phyloP scores from a whole-genome alignment of 2,113 vertebrate genomes.

The Falcunculus frontatus region DNA sequence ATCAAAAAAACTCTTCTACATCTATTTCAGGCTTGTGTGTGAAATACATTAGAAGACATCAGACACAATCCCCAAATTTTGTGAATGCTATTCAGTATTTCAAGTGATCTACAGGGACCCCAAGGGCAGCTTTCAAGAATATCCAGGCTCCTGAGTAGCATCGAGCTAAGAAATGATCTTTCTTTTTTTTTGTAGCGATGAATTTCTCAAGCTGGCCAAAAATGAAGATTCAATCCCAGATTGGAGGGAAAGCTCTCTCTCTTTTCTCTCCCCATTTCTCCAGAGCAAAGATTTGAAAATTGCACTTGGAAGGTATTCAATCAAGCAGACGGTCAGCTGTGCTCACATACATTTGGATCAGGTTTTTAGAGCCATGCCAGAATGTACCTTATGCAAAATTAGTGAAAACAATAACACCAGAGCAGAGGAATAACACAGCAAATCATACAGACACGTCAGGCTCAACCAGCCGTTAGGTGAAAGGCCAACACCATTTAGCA shows the following conservation, averaged over 20 bases:
- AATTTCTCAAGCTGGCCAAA: neutral
- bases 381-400: conserved; percentile 56
- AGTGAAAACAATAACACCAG: conserved; percentile 42
- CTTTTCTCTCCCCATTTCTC: neutral
- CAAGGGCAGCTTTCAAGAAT: neutral
- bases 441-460: conserved; percentile 23
- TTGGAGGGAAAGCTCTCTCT: neutral
- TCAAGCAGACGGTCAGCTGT: conserved; percentile 57
- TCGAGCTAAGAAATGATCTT: neutral
- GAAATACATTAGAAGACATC: neutral
- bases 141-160: neutral
- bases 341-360: conserved; percentile 51
- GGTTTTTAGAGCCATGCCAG: conserved; percentile 40
- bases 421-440: conserved; percentile 58
- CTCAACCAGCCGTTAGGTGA: conserved; percentile 49
- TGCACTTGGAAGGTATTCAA: conserved; percentile 62
- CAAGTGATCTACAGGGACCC: neutral
- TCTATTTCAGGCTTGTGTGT: neutral
- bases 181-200: neutral
- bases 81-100: neutral
- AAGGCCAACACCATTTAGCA: conserved; percentile 68
- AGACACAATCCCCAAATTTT: neutral
- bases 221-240: neutral
- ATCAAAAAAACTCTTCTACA: neutral
- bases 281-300: conserved; percentile 49